Evolutionary conservation across 2,888 invertebrate species (phyloP), one percentile per base, ranked within the genome.

Genomic region (Nomada fucata): DNA sequence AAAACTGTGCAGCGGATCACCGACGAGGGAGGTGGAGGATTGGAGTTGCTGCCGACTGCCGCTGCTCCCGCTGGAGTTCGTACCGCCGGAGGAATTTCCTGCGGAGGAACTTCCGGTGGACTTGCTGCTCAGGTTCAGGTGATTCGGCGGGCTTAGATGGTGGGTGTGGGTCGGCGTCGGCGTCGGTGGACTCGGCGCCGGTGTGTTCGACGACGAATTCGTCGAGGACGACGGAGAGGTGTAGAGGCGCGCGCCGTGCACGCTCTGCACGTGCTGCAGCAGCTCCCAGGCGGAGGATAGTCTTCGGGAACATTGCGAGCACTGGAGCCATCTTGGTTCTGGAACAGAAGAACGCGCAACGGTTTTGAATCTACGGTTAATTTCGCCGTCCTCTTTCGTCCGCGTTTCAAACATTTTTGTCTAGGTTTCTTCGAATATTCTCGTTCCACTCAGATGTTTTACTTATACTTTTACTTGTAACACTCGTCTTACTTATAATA

Each of bases 241-340:
- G 95, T 98, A 99, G 91, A 99, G 97, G 94, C 98, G 97, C 83
- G 99, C 97, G 26, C 98, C 98, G 92, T 99, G 99, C 79, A 97
- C 96, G 91, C 97, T 97, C 94, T 99, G 99, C 44, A 97, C 98
- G 94, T 99, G 99, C 93, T 99, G 98, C 57, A 99, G 96, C 82
- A 99, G 95, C 77, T 97, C 96, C 99, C 99, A 99, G 10, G 99
- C 98, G n/a, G 98, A 98, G 89, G 96, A 96, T 89, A 98, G 96
- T 68, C 97, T 96, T 85, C 97, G 97, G 92, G 98, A 98, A 95
- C 99, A 99, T 88, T 98, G 98, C 64, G 97, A 97, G 93, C 99
- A 99, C 87, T 98, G 97, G 94, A 98, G 97, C 95, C 97, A 97
- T 94, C 97, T 97, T 86, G 99, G 99, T 94, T 99, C 99, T 98